Evolutionary conservation across 2,113 vertebrate species (phyloP).

Genomic region (Rhynchomys soricoides): DNA sequence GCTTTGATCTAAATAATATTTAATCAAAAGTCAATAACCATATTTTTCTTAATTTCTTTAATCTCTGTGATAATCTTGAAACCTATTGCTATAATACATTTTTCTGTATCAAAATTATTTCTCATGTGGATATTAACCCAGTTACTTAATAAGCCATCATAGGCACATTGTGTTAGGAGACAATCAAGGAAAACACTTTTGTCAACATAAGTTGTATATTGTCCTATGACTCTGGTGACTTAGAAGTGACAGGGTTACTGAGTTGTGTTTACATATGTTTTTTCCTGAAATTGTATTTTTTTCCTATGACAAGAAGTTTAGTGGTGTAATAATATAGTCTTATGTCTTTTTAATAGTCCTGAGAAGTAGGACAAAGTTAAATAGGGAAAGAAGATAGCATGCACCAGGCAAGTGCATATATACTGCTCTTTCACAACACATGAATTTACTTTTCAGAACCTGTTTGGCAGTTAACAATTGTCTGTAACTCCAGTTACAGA

Average conservation of each 20-base stretch:
- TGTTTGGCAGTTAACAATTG: neutral
- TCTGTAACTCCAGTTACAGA: neutral
- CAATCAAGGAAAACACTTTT: neutral
- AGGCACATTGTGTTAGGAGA: neutral
- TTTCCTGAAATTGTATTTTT: neutral
- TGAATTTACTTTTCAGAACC: neutral
- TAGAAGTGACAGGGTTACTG: neutral
- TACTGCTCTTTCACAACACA: neutral
- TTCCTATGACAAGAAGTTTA: neutral
- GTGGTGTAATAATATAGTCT: neutral
- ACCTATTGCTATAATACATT: neutral
- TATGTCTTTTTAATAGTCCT: neutral
- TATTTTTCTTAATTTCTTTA: neutral
- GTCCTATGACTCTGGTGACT: neutral
- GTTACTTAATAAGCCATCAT: neutral
- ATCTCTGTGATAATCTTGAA: neutral
- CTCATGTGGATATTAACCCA: neutral
- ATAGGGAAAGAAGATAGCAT: neutral
- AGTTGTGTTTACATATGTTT: rapidly evolving
- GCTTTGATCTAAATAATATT: neutral
- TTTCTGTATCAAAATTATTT: neutral
- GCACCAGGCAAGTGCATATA: neutral
- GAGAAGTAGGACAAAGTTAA: neutral
- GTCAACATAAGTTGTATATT: neutral
- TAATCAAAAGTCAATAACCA: neutral